A percentile compares a stretch with the other conserved stretches of the same genome.
Conservation (phyloP, 2,113 vertebrate species). For the Girardinichthys multiradiatus region DNA sequence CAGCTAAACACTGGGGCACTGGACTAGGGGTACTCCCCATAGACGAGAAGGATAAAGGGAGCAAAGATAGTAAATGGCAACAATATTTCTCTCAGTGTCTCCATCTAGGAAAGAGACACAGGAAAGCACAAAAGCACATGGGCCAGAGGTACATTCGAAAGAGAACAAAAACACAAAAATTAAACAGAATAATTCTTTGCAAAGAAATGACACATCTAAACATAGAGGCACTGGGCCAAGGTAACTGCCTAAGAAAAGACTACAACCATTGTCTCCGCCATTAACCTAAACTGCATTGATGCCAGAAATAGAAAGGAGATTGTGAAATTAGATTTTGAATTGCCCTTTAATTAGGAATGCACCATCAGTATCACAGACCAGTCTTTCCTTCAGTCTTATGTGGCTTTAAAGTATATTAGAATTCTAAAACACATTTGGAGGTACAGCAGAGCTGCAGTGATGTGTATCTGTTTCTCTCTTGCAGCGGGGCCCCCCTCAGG, state of each 20-base stretch:
- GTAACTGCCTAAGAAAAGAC: neutral
- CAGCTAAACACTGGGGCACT: too few relatives aligned
- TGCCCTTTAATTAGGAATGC: neutral
- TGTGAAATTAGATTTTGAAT: neutral
- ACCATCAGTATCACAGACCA: neutral
- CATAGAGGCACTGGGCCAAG: too few relatives aligned
- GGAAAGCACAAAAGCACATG: too few relatives aligned
- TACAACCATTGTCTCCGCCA: neutral
- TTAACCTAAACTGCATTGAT: neutral
- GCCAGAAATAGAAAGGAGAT: neutral
- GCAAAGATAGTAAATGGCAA: too few relatives aligned
- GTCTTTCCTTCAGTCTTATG: conserved; percentile 1
- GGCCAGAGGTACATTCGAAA: too few relatives aligned
- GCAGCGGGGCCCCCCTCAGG: conserved; percentile 12
- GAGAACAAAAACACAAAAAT: too few relatives aligned
- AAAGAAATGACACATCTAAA: too few relatives aligned
- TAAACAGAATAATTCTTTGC: too few relatives aligned
- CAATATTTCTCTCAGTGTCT: too few relatives aligned
- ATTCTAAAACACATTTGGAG: neutral
- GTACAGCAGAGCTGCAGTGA: conserved; percentile 12
- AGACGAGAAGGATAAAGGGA: too few relatives aligned
- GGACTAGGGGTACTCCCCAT: too few relatives aligned
- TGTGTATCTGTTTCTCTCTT: conserved; percentile 7
- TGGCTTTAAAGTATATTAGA: neutral
- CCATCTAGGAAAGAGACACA: too few relatives aligned